Evolutionary conservation across 1,140 invertebrate species (phyloP).

Genomic region (Diorhabda sublineata): DNA sequence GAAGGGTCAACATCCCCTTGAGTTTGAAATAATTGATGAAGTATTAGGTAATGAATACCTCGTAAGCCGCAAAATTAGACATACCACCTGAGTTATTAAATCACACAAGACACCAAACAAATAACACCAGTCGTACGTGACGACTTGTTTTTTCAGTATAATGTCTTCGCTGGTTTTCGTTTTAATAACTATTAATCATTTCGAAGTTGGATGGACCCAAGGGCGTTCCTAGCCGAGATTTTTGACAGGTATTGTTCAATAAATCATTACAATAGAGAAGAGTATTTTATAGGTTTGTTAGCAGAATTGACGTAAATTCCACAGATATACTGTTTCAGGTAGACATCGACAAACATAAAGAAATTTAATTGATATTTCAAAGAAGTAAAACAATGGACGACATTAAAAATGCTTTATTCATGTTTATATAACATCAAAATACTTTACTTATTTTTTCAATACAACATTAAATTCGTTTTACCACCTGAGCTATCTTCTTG

Average conservation of each 20-base stretch:
- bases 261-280: background rate
- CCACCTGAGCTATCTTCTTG: no score
- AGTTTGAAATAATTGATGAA: no score
- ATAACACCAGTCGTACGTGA: background rate
- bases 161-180: background rate
- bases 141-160: background rate
- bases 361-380: background rate
- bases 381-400: no score
- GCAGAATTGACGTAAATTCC: background rate
- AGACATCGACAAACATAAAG: background rate
- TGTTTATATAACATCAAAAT: no score
- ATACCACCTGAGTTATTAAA: background rate
- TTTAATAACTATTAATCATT: constrained; percentile 3
- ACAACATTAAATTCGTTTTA: no score
- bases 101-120: background rate
- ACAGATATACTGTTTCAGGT: background rate
- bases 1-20: no score
- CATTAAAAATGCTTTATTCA: no score
- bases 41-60: no score
- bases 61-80: background rate
- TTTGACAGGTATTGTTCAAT: constrained; percentile 2
- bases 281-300: background rate
- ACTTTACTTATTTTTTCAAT: no score
- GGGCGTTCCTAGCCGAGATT: background rate
- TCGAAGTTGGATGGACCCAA: constrained; percentile 1